Base-by-base conservation (phyloP, 2,797 vertebrate species). In the Megalops cyprinoides region DNA sequence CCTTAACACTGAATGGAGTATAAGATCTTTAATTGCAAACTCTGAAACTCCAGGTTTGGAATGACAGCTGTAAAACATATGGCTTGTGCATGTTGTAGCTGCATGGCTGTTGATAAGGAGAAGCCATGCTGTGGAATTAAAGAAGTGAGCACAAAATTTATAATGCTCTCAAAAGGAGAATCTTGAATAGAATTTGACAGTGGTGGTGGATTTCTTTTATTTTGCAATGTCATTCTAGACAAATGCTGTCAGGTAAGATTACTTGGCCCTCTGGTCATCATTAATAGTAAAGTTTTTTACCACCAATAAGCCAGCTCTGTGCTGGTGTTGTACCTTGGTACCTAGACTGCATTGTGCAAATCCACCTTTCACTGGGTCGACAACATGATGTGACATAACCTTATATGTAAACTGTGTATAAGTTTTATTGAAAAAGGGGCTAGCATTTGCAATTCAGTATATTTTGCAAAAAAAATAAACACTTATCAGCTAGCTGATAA, bases 121-220 rank as follows among this genome's bases (percentile, higher is more conserved):
- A 74, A 74, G 49, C 44, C 25, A 49, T 74, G 73, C 7, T 4
- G 39, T 5, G 39, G 23, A 49, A 31, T 48, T 51, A 74, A 74
- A 74, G 73, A n/a, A 39, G 4, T 51, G 2, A 28, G 73, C 15
- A 25, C 58, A 79, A 82, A 78, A 87, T 87, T 87, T 79, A 86
- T 65, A 53, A 51, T 37, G 37, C 53, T 81, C 53, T 77, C 84
- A 74, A 85, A 84, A 85, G 82, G 75, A 60, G 79, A 34, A 84
- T 78, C 84, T 81, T 84, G 85, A 86, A 84, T 85, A 88, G 48
- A 86, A 86, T 80, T 88, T 83, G 84, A 84, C 87, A 83, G 87
- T 55, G 77, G 46, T 87, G 84, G 86, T 89, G 82, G 84, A 87
- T 87, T 79, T 88, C 74, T 90, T 88, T 87, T 84, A 80, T 82